Percentiles rank a stretch among this genome's conserved stretches.
Evolutionary conservation across 2,888 invertebrate species (phyloP).

Genomic region (Ptilodon capucinus): DNA sequence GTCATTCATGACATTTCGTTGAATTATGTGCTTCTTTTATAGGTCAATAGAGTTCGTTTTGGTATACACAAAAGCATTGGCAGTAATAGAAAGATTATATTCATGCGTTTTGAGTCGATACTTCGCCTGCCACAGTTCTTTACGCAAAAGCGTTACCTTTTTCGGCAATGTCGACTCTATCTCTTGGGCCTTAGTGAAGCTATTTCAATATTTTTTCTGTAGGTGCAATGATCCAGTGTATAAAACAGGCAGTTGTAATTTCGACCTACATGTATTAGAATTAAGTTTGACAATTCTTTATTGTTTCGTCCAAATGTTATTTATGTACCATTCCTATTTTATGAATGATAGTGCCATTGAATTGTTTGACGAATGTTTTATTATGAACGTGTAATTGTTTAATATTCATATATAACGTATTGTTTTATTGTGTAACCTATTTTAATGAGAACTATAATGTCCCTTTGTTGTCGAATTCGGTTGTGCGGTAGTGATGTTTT

Average conservation of each 20-base stretch:
- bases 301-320: slow-evolving; percentile 5
- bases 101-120: too few species aligned
- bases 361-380: slow-evolving; percentile 20
- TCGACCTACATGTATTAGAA: neutral
- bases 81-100: too few species aligned
- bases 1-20: too few species aligned
- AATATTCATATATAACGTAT: neutral
- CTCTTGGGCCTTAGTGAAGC: too few species aligned
- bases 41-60: too few species aligned
- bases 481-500: neutral
- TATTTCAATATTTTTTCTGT: too few species aligned
- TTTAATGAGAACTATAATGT: slow-evolving; percentile 1
- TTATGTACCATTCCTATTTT: slow-evolving; percentile 34
- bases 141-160: too few species aligned
- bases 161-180: too few species aligned
- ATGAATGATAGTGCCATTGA: slow-evolving; percentile 44
- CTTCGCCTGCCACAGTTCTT: too few species aligned
- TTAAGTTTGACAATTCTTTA: neutral
- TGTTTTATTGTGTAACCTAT: slow-evolving; percentile 1
- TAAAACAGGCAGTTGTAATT: neutral
- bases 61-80: too few species aligned
- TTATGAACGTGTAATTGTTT: slow-evolving; percentile 1
- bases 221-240: too few species aligned
- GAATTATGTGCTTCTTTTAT: too few species aligned
- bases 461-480: slow-evolving; percentile 6